Base-by-base conservation (phyloP, 2,797 vertebrate species). In the Cuculus canorus region DNA sequence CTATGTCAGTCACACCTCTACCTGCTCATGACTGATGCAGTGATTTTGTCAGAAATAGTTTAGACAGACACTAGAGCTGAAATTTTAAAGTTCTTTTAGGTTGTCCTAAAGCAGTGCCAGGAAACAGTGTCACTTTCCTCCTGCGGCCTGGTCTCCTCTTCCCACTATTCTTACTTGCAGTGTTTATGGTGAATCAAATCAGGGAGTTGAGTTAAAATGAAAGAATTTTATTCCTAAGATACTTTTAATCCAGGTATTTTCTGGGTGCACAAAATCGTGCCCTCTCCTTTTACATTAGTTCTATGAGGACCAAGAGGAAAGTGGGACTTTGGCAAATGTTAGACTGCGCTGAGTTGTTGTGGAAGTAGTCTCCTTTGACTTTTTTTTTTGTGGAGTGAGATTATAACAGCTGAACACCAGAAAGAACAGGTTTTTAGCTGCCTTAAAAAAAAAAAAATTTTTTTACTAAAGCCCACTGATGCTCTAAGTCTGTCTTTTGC, bases 21-120 rank as follows among this genome's bases (percentile, higher is more conserved):
- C 2, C 0, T 57, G 54, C 54, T 45, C 0, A 0, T 78, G 71
- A 8, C 72, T 78, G 85, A 30, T 0, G 0, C 2, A 3, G 4
- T 1, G 10, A 14, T 61, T 92, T 83, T 90, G 72, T 95, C 73
- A 86, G 85, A 81, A 92, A 54, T 71, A 68, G 23, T 89, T 91
- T 7, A 78, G 65, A 39, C 15, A n/a, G 57, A 5, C 56, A 13
- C 18, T 33, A 13, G 53, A 61, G 50, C 21, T 91, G 79, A 89
- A 93, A 82, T 76, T 86, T 78, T 65, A 35, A 11, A 86, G 35
- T 70, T 77, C 79, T 82, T 85, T 24, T 37, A 52, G 57, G 37
- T 41, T 83, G 30, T 54, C 69, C 53, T 54, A 22, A 68, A 65
- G 71, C 45, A 73, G 27, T 82, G 48, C 52, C 68, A 70, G 69